Conservation (phyloP, 2,888 invertebrate species). For the Andricus quercusramuli region DNA sequence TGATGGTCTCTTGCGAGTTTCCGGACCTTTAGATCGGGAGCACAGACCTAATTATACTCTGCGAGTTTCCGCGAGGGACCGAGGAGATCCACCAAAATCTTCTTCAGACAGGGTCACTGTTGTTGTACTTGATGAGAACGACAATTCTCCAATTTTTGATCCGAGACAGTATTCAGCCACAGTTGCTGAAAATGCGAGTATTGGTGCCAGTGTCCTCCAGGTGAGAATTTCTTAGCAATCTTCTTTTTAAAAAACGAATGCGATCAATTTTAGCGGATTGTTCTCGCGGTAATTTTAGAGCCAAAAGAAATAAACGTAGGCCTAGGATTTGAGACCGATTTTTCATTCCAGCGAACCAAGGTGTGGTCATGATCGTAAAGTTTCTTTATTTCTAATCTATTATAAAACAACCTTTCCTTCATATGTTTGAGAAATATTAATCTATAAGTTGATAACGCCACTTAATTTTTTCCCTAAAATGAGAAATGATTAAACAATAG, state of each 20-base stretch:
- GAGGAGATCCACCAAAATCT: slow-evolving; percentile 90
- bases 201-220: slow-evolving; percentile 94
- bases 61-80: slow-evolving; percentile 90
- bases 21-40: slow-evolving; percentile 93
- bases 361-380: slow-evolving; percentile 28
- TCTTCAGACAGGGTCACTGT: slow-evolving; percentile 86
- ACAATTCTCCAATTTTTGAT: slow-evolving; percentile 93
- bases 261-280: not conserved
- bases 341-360: not conserved
- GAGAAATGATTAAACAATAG: slow-evolving; percentile 21
- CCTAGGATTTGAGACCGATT: not conserved
- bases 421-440: slow-evolving; percentile 31
- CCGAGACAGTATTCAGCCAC: slow-evolving; percentile 94
- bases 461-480: not conserved
- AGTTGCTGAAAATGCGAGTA: slow-evolving; percentile 95
- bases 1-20: slow-evolving; percentile 92
- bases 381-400: slow-evolving; percentile 22
- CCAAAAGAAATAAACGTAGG: not conserved
- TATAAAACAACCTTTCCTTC: slow-evolving; percentile 17
- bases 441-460: not conserved
- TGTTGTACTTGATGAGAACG: slow-evolving; percentile 91
- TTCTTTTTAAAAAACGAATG: not conserved
- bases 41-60: slow-evolving; percentile 87
- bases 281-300: not conserved
- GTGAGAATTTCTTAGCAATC: slow-evolving; percentile 77